A percentile compares a stretch with the other conserved stretches of the same genome.
These are phyloP conservation scores for Lepeophtheirus nordmannii DNA, from an alignment of 2,888 invertebrate species.

Conservation along the genomic window DNA sequence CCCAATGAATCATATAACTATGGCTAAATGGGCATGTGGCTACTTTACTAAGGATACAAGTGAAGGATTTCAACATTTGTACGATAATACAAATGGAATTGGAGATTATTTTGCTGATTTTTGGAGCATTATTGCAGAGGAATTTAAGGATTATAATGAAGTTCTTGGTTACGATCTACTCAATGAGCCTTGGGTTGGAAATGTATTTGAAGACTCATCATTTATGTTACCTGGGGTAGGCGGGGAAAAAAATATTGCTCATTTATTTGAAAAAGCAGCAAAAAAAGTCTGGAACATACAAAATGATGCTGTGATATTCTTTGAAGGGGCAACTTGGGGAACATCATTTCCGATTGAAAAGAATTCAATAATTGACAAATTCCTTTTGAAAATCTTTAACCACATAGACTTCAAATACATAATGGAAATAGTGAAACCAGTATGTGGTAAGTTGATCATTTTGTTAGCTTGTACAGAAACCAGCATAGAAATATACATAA, in stretches of 20 bases:
- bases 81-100: not conserved
- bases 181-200: conserved; percentile 21
- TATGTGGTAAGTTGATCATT: not conserved
- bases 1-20: not conserved
- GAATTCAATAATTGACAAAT: not conserved
- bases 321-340: conserved; percentile 3
- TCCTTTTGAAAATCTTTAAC: not conserved
- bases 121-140: conserved; percentile 5
- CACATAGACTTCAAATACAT: not conserved
- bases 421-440: not conserved
- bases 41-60: conserved; percentile 23
- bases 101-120: conserved; percentile 12
- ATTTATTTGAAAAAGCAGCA: not conserved
- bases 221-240: conserved; percentile 4
- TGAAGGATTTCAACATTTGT: conserved; percentile 17
- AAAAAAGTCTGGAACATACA: not conserved
- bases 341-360: not conserved
- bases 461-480: too few relatives aligned
- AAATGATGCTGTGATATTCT: conserved; percentile 21
- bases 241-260: not conserved
- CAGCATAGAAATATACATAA: too few relatives aligned
- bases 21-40: conserved; percentile 17
- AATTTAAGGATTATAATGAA: not conserved
- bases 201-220: not conserved
- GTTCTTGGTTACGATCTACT: conserved; percentile 22